phyloP scores from a whole-genome alignment of 92 coral and sea anemone genomes.

The Phenganax stokvisi region DNA sequence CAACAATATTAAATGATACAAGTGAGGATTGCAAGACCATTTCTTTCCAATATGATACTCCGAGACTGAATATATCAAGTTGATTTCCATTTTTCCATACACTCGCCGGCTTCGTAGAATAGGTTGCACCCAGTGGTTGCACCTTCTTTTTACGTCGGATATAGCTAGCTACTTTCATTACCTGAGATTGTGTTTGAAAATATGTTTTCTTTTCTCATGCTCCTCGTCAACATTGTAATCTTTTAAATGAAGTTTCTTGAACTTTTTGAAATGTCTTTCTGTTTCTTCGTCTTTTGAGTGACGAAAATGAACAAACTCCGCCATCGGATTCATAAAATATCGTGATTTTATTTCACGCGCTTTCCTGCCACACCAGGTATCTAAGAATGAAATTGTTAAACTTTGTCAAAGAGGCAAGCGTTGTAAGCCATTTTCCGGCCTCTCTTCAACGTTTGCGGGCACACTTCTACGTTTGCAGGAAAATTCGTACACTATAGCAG shows the following conservation, averaged over 20 bases:
- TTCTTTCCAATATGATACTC: too few species aligned
- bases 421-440: too few species aligned
- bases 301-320: constrained; percentile 80
- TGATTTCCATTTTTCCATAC: too few species aligned
- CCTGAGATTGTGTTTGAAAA: constrained; percentile 93
- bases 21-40: too few species aligned
- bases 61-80: too few species aligned
- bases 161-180: constrained; percentile 8
- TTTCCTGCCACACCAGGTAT: constrained; percentile 65
- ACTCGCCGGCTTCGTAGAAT: too few species aligned
- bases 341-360: constrained; percentile 60
- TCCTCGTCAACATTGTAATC: constrained; percentile 53
- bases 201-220: constrained; percentile 80
- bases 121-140: too few species aligned
- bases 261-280: constrained; percentile 56
- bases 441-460: too few species aligned
- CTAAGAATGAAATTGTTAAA: constrained; percentile 37
- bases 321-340: constrained; percentile 84
- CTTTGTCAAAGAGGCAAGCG: too few species aligned
- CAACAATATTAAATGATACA: too few species aligned
- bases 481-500: too few species aligned
- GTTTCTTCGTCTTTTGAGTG: constrained; percentile 67
- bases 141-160: background rate
- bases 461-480: too few species aligned
- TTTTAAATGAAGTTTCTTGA: constrained; percentile 65